These are phyloP conservation scores for Sinocyclocheilus maitianheensis DNA, from an alignment of 2,113 vertebrate genomes.

Conservation along the genomic window DNA sequence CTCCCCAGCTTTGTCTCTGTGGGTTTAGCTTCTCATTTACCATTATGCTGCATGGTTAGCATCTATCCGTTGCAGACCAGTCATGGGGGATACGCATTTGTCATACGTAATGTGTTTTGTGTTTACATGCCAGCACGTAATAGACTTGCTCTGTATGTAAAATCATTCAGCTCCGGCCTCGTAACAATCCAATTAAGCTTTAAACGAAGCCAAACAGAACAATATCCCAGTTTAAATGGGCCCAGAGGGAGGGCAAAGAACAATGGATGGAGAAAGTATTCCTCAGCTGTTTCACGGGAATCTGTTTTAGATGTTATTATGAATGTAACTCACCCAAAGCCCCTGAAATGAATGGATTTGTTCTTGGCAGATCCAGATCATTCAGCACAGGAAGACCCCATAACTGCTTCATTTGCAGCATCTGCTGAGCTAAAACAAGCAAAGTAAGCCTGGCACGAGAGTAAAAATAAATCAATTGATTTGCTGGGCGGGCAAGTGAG, in stretches of 20 bases:
- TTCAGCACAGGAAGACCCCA: not conserved
- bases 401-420: constrained; percentile 22
- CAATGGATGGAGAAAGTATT: constrained; percentile 32
- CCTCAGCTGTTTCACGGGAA: constrained; percentile 9
- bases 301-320: constrained; percentile 41
- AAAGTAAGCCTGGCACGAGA: not conserved
- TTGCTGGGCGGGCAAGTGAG: not conserved
- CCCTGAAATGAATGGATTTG: constrained; percentile 31
- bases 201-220: constrained; percentile 48
- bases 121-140: constrained; percentile 33
- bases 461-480: constrained; percentile 31
- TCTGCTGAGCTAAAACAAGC: constrained; percentile 28
- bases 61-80: not conserved
- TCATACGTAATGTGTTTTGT: constrained; percentile 35
- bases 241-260: constrained; percentile 18
- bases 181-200: constrained; percentile 49
- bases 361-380: constrained; percentile 1
- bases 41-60: not conserved
- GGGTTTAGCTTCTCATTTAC: constrained; percentile 8
- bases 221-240: constrained; percentile 35
- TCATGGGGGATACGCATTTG: not conserved
- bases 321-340: constrained; percentile 30
- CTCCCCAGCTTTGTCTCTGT: constrained; percentile 5
- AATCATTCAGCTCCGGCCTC: constrained; percentile 41
- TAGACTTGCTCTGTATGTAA: constrained; percentile 32